Evolutionary conservation across 2,888 invertebrate species (phyloP), one percentile per base, ranked within the genome.

Genomic region (Cyrtodaria siliqua): DNA sequence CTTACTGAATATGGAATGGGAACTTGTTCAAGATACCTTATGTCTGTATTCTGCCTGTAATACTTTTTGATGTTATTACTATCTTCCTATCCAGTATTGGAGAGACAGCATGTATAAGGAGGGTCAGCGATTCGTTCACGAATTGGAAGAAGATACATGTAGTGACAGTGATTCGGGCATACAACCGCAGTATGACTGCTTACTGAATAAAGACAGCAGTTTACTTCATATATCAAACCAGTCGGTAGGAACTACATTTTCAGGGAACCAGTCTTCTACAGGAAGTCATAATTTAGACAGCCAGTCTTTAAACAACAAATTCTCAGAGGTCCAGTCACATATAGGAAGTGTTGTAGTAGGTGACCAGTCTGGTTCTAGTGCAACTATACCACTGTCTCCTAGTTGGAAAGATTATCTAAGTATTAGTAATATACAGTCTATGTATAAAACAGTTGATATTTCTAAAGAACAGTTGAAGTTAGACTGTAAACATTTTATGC

Each of bases 401-500:
- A 33, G 6, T 33, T 33, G 33, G 33, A 33, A 33, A 33, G 33
- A 33, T 33, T 33, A 33, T 12, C 33, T 33, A 4, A 52, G 52
- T 52, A 52, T 52, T 23, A 16, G 20, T 23, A 20, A 23, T 14
- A 20, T 52, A 20, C 52, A 52, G 52, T 52, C 52, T 24, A 20
- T 52, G 24, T 52, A 9, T 24, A 52, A 20, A 26, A 18, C 4
- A 4, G 6, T 16, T 20, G 20, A 44, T 20, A 42, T n/a, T 3
- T 60, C 52, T 14, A 33, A 20, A 23, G 18, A 26, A 9, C 63
- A 66, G 50, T 27, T 77, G 2, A 47, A 62, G 33, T 20, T 52
- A 20, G 76, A 77, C 53, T 77, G 67, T 44, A 71, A 53, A 64
- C 96, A 97, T 93, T 98, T 99, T 91, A 99, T 99, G 99, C 94